Evolutionary conservation across 2,888 invertebrate species (phyloP), one percentile per base, ranked within the genome.

Genomic region (Microctonus aethiopoides): DNA sequence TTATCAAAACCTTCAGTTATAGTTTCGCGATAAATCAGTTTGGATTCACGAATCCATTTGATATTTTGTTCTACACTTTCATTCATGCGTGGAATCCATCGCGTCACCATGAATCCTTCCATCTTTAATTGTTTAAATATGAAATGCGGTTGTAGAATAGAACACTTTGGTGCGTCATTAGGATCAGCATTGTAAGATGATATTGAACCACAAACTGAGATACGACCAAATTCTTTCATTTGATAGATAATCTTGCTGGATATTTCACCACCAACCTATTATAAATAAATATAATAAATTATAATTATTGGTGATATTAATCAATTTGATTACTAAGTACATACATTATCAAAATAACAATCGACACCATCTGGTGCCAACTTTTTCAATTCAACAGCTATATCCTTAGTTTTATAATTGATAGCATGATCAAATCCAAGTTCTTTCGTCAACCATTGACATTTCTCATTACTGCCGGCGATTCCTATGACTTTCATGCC

Each of bases 261-360:
- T 7, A 92, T 87, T 75, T 90, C 90, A 1, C 92, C 93, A 5
- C 92, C 92, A 24, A 93, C 92, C 92, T 93, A 72, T 68, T 61
- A 34, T 67, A 69, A 52, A 69, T 72, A 36, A 41, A n/a, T 20
- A 56, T 60, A 54, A 46, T 11, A 60, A 70, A 26, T 16, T 65
- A 52, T 61, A 39, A 16, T 16, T 1, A 22, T 11, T 5, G 4
- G n/a, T n/a, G 4, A 57, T 26, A 29, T 26, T 16, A n/a, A 56
- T 26, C 7, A 57, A 34, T 20, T 32, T 6, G 3, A 22, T 20
- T 68, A 7, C 34, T 16, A 6, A 46, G 16, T 59, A 85, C 90
- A 84, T 87, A 94, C 94, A 83, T 94, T 94, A 82, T 94, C 94
- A 80, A 93, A 94, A 79, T 92, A 94, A 79, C 92, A 92, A 80